phyloP scores from a whole-genome alignment of 2,113 vertebrate genomes.

The Gallinago paraguaiae region DNA sequence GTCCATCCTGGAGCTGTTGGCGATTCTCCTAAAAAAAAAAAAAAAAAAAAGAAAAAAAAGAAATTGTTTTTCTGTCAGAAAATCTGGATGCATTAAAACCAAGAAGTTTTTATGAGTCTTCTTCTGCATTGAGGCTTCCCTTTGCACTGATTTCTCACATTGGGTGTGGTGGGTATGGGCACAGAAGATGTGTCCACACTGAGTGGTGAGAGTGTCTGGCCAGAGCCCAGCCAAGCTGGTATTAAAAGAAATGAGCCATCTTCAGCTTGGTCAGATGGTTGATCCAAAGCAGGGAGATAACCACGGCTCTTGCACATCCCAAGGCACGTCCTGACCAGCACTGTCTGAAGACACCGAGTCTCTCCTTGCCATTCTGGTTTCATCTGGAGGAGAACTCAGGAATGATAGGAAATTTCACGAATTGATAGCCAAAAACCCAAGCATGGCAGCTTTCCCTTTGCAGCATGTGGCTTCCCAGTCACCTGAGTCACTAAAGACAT shows the following conservation, averaged over 20 bases:
- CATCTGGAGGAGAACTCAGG: neutral
- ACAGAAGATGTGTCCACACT: neutral
- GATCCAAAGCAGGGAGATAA: neutral
- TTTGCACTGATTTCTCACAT: neutral
- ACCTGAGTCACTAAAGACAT: neutral
- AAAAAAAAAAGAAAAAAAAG: neutral
- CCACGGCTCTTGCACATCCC: neutral
- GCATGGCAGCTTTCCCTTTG: neutral
- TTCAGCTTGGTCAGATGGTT: neutral
- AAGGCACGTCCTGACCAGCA: neutral
- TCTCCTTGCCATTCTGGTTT: neutral
- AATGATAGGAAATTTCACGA: neutral
- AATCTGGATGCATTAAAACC: neutral
- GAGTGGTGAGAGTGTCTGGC: neutral
- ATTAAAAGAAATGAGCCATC: neutral
- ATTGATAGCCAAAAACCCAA: rapidly evolving
- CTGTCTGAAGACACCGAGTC: neutral
- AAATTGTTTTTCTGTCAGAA: neutral
- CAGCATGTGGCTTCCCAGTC: neutral
- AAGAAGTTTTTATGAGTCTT: neutral
- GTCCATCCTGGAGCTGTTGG: neutral
- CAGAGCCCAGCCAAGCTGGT: neutral
- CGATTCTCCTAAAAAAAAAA: neutral
- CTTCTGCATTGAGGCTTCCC: neutral
- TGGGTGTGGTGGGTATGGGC: neutral